Evolutionary conservation across 2,888 invertebrate species (phyloP).

Genomic region (Salpingus planirostris): DNA sequence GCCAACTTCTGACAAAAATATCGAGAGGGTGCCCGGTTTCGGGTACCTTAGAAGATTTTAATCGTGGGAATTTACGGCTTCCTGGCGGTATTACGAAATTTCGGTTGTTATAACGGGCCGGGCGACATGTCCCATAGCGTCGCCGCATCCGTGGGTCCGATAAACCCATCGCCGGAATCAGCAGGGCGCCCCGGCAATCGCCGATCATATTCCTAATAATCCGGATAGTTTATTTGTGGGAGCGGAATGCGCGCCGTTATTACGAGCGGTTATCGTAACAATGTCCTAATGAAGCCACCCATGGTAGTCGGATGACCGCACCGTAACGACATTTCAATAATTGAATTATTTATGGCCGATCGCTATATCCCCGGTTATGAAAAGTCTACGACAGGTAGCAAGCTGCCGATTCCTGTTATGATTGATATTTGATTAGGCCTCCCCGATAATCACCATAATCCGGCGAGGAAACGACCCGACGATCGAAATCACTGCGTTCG

Average conservation of each 20-base stretch:
- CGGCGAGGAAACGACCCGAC: too few relatives aligned
- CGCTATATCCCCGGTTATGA: slow-evolving; percentile 7
- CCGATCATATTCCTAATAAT: slow-evolving; percentile 22
- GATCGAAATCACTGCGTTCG: too few relatives aligned
- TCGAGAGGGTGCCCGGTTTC: too few relatives aligned
- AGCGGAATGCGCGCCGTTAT: slow-evolving; percentile 21
- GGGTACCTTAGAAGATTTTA: too few relatives aligned
- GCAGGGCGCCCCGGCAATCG: slow-evolving; percentile 21
- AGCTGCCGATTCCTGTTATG: slow-evolving; percentile 23
- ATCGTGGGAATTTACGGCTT: too few relatives aligned
- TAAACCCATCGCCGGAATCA: slow-evolving; percentile 13
- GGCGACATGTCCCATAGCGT: too few relatives aligned
- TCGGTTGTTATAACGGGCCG: too few relatives aligned
- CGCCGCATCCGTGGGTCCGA: too few relatives aligned
- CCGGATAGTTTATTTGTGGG: slow-evolving; percentile 31
- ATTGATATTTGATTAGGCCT: slow-evolving; percentile 35
- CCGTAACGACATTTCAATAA: slow-evolving; percentile 38
- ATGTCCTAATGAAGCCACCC: slow-evolving; percentile 38
- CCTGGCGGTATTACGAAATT: too few relatives aligned
- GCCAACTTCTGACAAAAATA: too few relatives aligned
- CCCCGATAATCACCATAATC: too few relatives aligned
- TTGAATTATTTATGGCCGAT: slow-evolving; percentile 39
- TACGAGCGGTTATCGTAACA: slow-evolving; percentile 22
- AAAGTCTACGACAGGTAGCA: slow-evolving; percentile 20
- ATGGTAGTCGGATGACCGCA: slow-evolving; percentile 21